Conservation (phyloP, 2,113 vertebrate genomes). For the Neolamprologus ventralis region DNA sequence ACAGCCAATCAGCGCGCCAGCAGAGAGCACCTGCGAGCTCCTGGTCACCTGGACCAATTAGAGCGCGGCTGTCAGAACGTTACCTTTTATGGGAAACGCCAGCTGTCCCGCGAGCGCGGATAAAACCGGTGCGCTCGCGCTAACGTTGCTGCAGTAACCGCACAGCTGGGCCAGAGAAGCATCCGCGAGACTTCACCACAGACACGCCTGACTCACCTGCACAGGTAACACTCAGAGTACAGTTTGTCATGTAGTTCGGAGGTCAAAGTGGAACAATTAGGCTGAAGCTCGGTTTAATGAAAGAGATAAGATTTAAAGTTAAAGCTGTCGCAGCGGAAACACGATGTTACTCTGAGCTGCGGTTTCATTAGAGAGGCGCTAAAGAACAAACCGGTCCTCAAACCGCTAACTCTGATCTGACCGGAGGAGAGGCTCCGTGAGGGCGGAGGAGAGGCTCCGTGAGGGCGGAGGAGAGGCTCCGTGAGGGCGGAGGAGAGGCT, state of each 20-base stretch:
- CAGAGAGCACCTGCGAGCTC: rapidly evolving
- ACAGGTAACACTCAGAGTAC: background rate
- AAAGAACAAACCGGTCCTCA: background rate
- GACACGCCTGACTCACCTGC: conserved; percentile 8
- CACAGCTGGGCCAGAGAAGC: background rate
- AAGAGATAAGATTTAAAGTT: rapidly evolving
- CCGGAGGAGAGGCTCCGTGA: rapidly evolving
- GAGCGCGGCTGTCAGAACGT: background rate
- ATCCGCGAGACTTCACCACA: background rate
- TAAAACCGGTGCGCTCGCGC: background rate
- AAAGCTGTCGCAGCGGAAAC: background rate
- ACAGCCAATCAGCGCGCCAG: background rate
- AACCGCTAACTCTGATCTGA: rapidly evolving
- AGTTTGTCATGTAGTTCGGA: background rate
- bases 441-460: rapidly evolving
- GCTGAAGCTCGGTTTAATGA: background rate
- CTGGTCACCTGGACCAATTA: background rate
- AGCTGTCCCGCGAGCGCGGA: background rate
- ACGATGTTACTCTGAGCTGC: background rate
- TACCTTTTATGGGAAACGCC: background rate
- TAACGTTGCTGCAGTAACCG: background rate
- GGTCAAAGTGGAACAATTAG: background rate
- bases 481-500: rapidly evolving
- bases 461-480: rapidly evolving
- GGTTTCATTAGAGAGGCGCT: rapidly evolving